phyloP scores from a whole-genome alignment of 37 sponge, comb jelly and placozoan species.

The Amphimedon queenslandica region DNA sequence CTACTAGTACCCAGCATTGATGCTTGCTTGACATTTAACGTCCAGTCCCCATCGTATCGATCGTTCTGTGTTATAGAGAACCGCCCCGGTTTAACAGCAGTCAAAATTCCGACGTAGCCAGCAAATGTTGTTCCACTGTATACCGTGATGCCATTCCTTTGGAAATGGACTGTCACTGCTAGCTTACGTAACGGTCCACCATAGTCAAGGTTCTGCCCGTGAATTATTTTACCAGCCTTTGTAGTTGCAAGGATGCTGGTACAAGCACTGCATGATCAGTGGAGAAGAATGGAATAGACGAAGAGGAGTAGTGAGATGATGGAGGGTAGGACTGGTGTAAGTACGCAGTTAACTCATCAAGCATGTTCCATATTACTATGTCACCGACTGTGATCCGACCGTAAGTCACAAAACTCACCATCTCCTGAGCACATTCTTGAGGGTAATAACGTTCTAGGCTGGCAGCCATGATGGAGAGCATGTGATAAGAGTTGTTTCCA shows the following conservation, averaged over 20 bases:
- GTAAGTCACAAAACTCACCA: slow-evolving; percentile 42
- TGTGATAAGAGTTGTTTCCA: too few species aligned
- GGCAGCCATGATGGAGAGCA: too few species aligned
- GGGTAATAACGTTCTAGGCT: too few species aligned
- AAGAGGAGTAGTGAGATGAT: too few species aligned
- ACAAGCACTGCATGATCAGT: slow-evolving; percentile 34
- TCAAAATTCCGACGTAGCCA: slow-evolving; percentile 80
- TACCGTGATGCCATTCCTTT: slow-evolving; percentile 58
- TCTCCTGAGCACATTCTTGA: too few species aligned
- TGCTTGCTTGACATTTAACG: slow-evolving; percentile 60
- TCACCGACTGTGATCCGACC: slow-evolving; percentile 40
- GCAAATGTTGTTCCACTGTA: slow-evolving; percentile 78
- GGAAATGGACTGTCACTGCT: slow-evolving; percentile 73
- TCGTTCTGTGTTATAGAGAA: slow-evolving; percentile 80
- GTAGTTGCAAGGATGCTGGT: slow-evolving; percentile 86
- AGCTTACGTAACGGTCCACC: slow-evolving; percentile 56
- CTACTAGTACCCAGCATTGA: slow-evolving; percentile 16
- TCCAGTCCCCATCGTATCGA: slow-evolving; percentile 44
- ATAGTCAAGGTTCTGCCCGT: slow-evolving; percentile 91
- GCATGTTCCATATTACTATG: slow-evolving; percentile 43
- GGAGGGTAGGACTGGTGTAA: too few species aligned
- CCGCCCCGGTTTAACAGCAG: slow-evolving; percentile 61
- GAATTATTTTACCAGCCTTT: slow-evolving; percentile 61
- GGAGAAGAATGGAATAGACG: too few species aligned
- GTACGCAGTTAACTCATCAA: slow-evolving; percentile 77